Evolutionary conservation across 2,888 invertebrate species (phyloP).

Genomic region (Odiellus spinosus): DNA sequence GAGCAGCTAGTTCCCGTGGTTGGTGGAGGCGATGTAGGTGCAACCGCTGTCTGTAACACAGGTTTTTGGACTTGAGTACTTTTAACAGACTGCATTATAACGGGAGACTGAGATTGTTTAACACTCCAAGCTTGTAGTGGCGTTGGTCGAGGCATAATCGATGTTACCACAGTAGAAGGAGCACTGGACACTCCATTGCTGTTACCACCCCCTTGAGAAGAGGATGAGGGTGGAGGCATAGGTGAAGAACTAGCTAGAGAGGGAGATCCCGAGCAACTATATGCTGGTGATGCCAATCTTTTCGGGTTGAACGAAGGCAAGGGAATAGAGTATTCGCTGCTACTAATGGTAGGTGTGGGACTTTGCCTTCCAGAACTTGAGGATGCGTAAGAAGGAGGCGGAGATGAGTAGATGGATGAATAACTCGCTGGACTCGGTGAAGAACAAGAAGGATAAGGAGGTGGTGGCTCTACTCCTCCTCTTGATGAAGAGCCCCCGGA

Average conservation of each 20-base stretch:
- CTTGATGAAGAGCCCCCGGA: conserved; percentile 5
- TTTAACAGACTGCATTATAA: conserved; percentile 92
- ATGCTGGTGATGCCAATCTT: conserved; percentile 15
- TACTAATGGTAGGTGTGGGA: conserved; percentile 20
- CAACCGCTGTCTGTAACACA: conserved; percentile 81
- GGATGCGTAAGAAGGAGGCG: conserved; percentile 19
- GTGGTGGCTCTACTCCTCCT: conserved; percentile 45
- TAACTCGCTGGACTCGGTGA: conserved; percentile 15
- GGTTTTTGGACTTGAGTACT: conserved; percentile 89
- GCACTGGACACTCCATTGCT: conserved; percentile 5
- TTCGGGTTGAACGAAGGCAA: conserved; percentile 9
- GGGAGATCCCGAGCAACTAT: conserved; percentile 10
- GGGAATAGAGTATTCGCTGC: conserved; percentile 19
- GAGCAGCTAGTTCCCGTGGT: not conserved
- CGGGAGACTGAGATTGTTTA: conserved; percentile 74
- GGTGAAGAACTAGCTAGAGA: conserved; percentile 16
- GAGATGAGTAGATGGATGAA: conserved; percentile 1
- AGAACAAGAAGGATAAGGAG: conserved; percentile 32
- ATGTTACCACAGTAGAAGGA: conserved; percentile 15
- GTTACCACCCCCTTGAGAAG: not conserved
- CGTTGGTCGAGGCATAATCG: conserved; percentile 32
- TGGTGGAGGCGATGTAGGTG: conserved; percentile 55
- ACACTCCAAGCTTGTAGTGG: conserved; percentile 71
- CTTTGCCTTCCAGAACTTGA: conserved; percentile 21
- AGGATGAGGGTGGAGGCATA: conserved; percentile 1